phyloP scores from a whole-genome alignment of 1,140 invertebrate species.

The Melanaphis sacchari region DNA sequence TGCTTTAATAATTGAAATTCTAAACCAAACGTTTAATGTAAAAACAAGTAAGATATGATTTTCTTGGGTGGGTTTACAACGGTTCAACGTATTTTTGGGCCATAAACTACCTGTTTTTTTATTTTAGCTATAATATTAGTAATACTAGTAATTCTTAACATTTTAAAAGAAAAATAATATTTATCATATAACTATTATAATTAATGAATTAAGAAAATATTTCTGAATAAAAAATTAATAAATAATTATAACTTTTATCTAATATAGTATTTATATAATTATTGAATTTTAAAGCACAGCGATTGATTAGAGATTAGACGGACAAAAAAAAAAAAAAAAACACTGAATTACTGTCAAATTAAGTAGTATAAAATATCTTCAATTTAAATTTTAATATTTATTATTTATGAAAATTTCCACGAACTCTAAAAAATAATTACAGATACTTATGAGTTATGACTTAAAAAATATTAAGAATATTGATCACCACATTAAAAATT shows the following conservation, averaged over 20 bases:
- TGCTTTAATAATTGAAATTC: too few relatives aligned
- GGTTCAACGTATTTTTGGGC: too few relatives aligned
- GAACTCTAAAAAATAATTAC: background rate
- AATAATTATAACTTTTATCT: background rate
- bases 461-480: background rate
- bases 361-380: background rate
- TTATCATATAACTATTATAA: background rate
- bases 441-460: background rate
- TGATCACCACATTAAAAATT: background rate
- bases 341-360: background rate
- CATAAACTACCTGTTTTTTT: too few relatives aligned
- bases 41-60: background rate
- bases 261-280: background rate
- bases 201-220: background rate
- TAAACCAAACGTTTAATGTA: background rate
- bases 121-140: too few relatives aligned
- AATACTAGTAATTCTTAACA: too few relatives aligned
- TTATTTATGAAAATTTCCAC: background rate
- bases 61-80: too few relatives aligned
- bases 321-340: background rate
- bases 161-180: background rate
- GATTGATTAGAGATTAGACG: too few relatives aligned
- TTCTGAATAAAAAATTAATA: background rate
- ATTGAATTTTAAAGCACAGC: background rate
- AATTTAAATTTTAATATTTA: background rate